Evolutionary conservation across 2,113 vertebrate species (phyloP), one percentile per base, ranked within the genome.

Genomic region (Tenrec ecaudatus): DNA sequence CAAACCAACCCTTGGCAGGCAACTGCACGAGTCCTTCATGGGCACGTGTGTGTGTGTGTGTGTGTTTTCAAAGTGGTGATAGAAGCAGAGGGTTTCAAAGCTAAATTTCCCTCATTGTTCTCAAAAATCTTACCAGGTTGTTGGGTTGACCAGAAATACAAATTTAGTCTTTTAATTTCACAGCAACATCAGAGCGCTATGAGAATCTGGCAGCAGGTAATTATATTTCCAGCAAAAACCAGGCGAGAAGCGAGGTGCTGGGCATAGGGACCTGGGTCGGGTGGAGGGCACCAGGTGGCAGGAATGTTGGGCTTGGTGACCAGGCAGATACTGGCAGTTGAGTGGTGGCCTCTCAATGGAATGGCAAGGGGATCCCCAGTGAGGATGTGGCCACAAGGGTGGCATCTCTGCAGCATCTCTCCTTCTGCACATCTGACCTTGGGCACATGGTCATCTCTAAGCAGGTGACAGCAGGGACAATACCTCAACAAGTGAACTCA

Each of bases 161-260:
- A 47, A 47, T 47, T 47, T 47, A 47, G 43, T 47, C 43, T 47
- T 47, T 47, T 23, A 11, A 3, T 9, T 33, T 82, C 2, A 15
- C 14, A 36, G 33, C n/a, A 23, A 10, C 17, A 1, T 7, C 0
- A 0, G n/a, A 33, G 47, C 0, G 0, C 23, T 3, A 19, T n/a
- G 64, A 58, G 69, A 78, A 8, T n/a, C 25, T 29, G 23, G 27
- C 17, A 14, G 0, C 19, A 0, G n/a, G 33, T 22, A 17, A 16
- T 19, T 1, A 38, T 12, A 1, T 69, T 53, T 40, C 15, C 57
- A 8, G 22, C 2, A 17, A 80, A 36, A 73, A 57, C 53, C 5
- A 11, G 22, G 62, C 38, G 29, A n/a, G 33, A 27, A 62, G 31
- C 12, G 0, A 6, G 60, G 22, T 11, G 10, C 36, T 43, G 0